Base-by-base conservation (phyloP, 2,113 vertebrate species). In the Circaetus gallicus region DNA sequence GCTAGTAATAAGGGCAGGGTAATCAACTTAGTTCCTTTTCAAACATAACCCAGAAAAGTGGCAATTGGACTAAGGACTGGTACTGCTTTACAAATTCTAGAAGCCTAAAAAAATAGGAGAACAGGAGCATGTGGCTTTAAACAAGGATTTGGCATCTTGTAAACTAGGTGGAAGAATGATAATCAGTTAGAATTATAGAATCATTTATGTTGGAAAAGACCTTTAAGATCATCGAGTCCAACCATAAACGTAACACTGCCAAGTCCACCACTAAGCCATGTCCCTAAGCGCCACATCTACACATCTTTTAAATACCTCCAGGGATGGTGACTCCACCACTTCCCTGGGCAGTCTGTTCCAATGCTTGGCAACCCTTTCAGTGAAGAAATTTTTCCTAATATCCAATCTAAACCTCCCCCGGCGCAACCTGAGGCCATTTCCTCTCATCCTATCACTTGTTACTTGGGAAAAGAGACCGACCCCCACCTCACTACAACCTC, bases 251-350 rank as follows among this genome's bases (percentile, higher is more conserved):
- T 18, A 45, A 31, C 22, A 13, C 19, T 77, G 10, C 20, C 42
- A 86, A 63, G n/a, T 25, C n/a, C 32, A 56, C 20, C 13, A 15
- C 11, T 38, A 31, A 38, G 31, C 6, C 28, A 28, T 3, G 34
- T 52, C 36, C 32, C 40, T 49, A 50, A 15, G 5, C 1, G 0
- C 14, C 21, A 34, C 6, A 28, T 20, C 14, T 45, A 4, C 10
- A 15, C 0, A 0, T 36, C 22, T 69, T 80, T 81, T 69, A 42
- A 80, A 50, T 50, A 72, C 7, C 36, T 72, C 8, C 11, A 59
- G 25, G 29, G 52, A 26, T 16, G 50, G 5, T 19, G 25, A 65
- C 24, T 72, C 72, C 4, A 21, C 12, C 32, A 13, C n/a, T 62
- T 66, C 32, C 4, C 24, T 73, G 13, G 59, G 20, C 15, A 86